A percentile compares a stretch with the other conserved stretches of the same genome.
phyloP scores from a whole-genome alignment of 1,140 invertebrate species.

The Acyrthosiphon pisum region DNA sequence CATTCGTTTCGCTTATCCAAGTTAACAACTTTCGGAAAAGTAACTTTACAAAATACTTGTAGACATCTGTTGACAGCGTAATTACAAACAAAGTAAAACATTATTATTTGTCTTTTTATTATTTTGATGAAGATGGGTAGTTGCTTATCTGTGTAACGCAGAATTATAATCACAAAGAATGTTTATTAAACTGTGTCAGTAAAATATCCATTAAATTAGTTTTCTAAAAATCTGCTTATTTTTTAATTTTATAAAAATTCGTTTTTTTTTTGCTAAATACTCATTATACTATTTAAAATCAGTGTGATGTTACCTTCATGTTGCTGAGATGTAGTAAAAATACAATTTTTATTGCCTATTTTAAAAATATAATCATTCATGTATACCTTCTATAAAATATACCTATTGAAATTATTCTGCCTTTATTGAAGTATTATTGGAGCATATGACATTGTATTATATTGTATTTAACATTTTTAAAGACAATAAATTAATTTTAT shows the following conservation, averaged over 20 bases:
- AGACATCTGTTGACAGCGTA: background rate
- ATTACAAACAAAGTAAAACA: constrained; percentile 7
- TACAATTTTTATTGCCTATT: too few species aligned
- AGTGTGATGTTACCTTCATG: background rate
- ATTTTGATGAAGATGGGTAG: constrained; percentile 1
- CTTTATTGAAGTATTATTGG: too few species aligned
- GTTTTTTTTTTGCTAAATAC: background rate
- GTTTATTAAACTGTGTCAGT: background rate
- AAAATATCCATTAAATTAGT: background rate
- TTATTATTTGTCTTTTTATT: background rate
- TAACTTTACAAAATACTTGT: background rate
- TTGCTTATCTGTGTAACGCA: background rate
- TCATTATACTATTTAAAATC: background rate
- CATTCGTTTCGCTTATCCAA: background rate
- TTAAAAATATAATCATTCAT: too few species aligned
- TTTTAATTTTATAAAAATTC: background rate
- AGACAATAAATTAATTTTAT: background rate
- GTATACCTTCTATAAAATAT: too few species aligned
- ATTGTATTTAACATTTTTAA: too few species aligned
- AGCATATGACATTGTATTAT: too few species aligned
- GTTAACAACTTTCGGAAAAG: background rate
- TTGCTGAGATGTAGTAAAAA: background rate
- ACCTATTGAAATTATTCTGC: too few species aligned
- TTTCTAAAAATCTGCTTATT: background rate
- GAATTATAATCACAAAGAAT: background rate